phyloP scores from a whole-genome alignment of 2,113 vertebrate species.

The Scopus umbretta region DNA sequence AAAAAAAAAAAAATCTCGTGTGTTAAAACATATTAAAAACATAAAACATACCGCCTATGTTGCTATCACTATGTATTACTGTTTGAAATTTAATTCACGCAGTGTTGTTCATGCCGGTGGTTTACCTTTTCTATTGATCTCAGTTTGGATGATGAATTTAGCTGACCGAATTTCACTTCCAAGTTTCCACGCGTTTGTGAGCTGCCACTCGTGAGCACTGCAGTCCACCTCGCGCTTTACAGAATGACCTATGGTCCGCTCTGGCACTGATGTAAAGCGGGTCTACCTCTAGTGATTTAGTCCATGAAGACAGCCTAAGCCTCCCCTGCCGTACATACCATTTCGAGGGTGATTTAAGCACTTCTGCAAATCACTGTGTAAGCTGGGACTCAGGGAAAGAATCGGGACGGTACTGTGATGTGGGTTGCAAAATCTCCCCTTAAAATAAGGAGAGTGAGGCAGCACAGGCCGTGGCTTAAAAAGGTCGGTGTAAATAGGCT shows the following conservation, averaged over 20 bases:
- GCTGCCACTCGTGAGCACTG: not conserved
- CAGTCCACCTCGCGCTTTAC: not conserved
- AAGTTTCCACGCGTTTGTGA: not conserved
- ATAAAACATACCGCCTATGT: conserved; percentile 30
- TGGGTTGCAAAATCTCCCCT: not conserved
- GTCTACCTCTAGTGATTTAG: not conserved
- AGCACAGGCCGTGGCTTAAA: not conserved
- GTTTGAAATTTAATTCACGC: conserved; percentile 43
- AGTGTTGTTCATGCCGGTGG: not conserved
- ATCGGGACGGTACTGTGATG: not conserved
- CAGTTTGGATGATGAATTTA: not conserved
- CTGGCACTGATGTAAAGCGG: not conserved
- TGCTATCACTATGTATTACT: not conserved
- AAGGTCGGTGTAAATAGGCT: not conserved
- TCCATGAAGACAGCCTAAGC: not conserved
- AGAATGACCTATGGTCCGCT: not conserved
- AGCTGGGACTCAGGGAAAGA: not conserved
- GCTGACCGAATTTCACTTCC: not conserved
- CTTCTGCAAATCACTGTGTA: not conserved
- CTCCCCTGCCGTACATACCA: not conserved
- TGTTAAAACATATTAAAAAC: conserved; percentile 54
- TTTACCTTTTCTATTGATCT: conserved; percentile 31
- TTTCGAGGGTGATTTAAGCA: not conserved
- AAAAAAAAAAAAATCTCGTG: not conserved
- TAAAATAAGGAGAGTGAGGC: not conserved